These are phyloP conservation scores for Danio choprae DNA, from an alignment of 2,797 vertebrate genomes.

Conservation along the genomic window DNA sequence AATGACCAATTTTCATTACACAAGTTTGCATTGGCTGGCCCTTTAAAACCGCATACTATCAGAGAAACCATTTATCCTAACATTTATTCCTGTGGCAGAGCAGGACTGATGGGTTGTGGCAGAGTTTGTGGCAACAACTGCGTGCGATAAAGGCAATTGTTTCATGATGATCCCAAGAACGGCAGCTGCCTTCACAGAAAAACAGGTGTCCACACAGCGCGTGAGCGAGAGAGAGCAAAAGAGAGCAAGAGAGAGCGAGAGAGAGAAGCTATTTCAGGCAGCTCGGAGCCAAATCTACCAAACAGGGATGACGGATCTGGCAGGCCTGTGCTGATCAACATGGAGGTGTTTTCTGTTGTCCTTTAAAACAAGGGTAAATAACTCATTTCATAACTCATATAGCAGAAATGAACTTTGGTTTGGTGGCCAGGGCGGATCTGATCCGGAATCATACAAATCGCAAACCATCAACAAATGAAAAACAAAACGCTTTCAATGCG, in stretches of 20 bases:
- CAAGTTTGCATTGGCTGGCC: not conserved
- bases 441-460: not conserved
- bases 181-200: conserved; percentile 42
- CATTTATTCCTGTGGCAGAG: not conserved
- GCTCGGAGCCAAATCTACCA: not conserved
- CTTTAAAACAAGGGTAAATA: not conserved
- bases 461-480: no score
- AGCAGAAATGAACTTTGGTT: not conserved
- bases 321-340: not conserved
- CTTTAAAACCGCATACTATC: not conserved
- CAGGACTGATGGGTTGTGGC: not conserved
- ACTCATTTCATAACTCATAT: not conserved
- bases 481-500: no score
- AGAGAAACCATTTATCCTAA: not conserved
- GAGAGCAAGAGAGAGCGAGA: conserved; percentile 25
- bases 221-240: conserved; percentile 21
- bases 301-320: not conserved
- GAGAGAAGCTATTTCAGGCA: conserved; percentile 44
- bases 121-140: conserved; percentile 3
- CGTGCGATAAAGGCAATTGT: conserved; percentile 38
- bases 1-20: no score
- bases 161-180: not conserved
- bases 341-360: not conserved
- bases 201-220: conserved; percentile 51
- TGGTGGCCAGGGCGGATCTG: not conserved